Conservation (phyloP, 2,888 invertebrate genomes). For the Agrotis exclamationis region DNA sequence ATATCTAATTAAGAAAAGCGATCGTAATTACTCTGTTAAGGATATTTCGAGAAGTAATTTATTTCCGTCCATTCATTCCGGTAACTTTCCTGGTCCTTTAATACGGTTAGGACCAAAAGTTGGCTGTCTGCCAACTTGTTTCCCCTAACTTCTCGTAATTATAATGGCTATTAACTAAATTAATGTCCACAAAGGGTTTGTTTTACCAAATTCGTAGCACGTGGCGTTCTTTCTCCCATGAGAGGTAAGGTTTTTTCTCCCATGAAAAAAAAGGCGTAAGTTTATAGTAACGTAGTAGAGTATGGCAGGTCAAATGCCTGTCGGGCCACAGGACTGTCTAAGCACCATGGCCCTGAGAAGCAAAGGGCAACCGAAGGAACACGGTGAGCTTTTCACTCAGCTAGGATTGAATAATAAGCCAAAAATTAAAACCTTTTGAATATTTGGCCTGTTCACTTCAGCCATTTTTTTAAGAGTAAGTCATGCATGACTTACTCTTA, state of each 20-base stretch:
- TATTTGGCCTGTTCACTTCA: too few relatives aligned
- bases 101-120: conserved; percentile 22
- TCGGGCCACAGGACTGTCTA: too few relatives aligned
- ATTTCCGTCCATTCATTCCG: background rate
- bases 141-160: conserved; percentile 19
- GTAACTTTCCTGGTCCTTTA: conserved; percentile 6
- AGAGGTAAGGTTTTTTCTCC: background rate
- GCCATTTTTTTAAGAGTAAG: too few relatives aligned
- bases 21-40: conserved; percentile 8
- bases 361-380: too few relatives aligned
- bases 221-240: background rate
- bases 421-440: too few relatives aligned
- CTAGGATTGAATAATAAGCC: too few relatives aligned
- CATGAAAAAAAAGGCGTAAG: too few relatives aligned
- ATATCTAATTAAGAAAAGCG: conserved; percentile 4
- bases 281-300: too few relatives aligned
- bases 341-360: too few relatives aligned
- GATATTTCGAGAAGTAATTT: conserved; percentile 20
- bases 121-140: conserved; percentile 23
- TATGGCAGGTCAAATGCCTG: too few relatives aligned
- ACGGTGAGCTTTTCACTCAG: too few relatives aligned
- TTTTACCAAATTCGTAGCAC: background rate
- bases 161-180: conserved; percentile 21
- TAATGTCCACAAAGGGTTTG: background rate
- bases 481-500: too few relatives aligned